phyloP scores from a whole-genome alignment of 2,113 vertebrate genomes.

The Scophthalmus maximus region DNA sequence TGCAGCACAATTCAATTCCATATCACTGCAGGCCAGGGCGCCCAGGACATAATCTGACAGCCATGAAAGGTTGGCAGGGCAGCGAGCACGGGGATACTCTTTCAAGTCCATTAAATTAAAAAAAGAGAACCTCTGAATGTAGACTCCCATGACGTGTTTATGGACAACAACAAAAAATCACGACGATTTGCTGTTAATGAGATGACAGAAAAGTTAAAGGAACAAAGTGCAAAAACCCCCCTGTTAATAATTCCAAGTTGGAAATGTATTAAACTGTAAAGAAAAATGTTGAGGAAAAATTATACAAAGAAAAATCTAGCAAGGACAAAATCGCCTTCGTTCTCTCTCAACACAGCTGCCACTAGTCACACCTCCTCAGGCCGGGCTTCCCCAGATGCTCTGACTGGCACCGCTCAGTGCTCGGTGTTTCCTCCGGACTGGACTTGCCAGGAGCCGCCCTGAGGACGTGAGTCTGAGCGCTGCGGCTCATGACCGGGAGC shows the following conservation, averaged over 20 bases:
- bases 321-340: background rate
- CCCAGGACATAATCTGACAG: slow-evolving; percentile 60
- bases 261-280: background rate
- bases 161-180: background rate
- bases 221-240: background rate
- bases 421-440: slow-evolving; percentile 19
- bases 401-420: slow-evolving; percentile 8
- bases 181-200: background rate
- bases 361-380: background rate
- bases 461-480: slow-evolving; percentile 2
- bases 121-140: slow-evolving; percentile 10
- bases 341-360: background rate
- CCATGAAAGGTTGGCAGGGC: slow-evolving; percentile 58
- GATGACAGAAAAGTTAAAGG: background rate
- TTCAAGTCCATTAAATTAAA: slow-evolving; percentile 36
- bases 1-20: slow-evolving; percentile 74
- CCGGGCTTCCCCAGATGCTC: background rate
- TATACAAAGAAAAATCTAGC: background rate
- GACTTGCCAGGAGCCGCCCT: slow-evolving; percentile 31
- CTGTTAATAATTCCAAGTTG: background rate
- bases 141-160: background rate
- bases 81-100: slow-evolving; percentile 17
- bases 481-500: background rate
- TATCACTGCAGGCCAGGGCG: slow-evolving; percentile 65
- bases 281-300: background rate